phyloP scores from a whole-genome alignment of 2,113 vertebrate species.

The Alethe diademata region DNA sequence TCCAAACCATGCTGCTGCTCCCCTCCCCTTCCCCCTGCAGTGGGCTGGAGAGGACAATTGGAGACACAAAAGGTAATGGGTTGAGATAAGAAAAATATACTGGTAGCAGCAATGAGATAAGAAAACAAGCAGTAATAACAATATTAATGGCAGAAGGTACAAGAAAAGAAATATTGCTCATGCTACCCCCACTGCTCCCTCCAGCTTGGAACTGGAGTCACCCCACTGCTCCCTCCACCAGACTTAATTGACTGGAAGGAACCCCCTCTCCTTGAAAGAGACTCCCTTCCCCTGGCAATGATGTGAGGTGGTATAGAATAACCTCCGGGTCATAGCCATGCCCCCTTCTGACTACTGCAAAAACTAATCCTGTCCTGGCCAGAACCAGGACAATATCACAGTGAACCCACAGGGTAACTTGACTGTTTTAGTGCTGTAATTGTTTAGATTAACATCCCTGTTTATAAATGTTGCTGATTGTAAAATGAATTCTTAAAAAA shows the following conservation, averaged over 20 bases:
- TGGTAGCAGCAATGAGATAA: background rate
- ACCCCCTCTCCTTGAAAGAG: background rate
- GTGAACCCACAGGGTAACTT: background rate
- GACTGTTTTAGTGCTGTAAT: background rate
- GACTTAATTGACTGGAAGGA: background rate
- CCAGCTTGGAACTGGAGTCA: background rate
- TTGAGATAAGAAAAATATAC: background rate
- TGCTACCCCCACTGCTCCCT: background rate
- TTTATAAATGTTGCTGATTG: background rate
- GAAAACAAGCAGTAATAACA: background rate
- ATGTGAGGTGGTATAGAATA: background rate
- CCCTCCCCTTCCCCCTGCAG: background rate
- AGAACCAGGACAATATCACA: background rate
- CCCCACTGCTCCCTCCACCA: background rate
- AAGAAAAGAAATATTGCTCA: background rate
- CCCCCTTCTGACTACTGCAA: background rate
- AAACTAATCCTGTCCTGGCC: background rate
- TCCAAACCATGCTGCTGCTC: background rate
- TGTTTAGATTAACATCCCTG: background rate
- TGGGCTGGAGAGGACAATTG: background rate
- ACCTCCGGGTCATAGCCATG: background rate
- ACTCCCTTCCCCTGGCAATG: background rate
- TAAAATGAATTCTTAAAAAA: background rate
- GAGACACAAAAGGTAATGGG: background rate
- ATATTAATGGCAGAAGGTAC: background rate